A percentile compares a stretch with the other conserved stretches of the same genome.
These are phyloP conservation scores for Solea senegalensis DNA, from an alignment of 2,113 vertebrate genomes.

Conservation along the genomic window DNA sequence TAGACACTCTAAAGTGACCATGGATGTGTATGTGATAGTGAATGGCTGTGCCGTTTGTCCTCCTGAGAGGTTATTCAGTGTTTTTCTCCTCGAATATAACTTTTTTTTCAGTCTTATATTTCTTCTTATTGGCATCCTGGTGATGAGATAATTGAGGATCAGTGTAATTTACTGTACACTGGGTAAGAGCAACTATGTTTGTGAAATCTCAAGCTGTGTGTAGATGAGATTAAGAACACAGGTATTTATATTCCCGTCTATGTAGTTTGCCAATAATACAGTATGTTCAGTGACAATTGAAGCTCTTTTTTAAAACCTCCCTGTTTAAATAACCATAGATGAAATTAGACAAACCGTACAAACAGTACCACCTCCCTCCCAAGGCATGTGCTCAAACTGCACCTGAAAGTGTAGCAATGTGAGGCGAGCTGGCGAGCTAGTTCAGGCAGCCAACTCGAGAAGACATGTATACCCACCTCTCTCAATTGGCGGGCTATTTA, in stretches of 20 bases:
- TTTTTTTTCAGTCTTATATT: conserved; percentile 20
- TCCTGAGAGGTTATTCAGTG: conserved; percentile 8
- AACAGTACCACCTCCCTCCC: conserved; percentile 39
- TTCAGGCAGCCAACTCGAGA: too few species aligned
- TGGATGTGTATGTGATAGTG: too few species aligned
- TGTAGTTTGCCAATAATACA: not conserved
- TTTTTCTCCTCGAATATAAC: not conserved
- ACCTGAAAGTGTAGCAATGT: conserved; percentile 33
- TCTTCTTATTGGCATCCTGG: conserved; percentile 14
- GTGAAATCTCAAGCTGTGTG: conserved; percentile 25
- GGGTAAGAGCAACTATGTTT: conserved; percentile 32
- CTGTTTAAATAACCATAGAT: conserved; percentile 48
- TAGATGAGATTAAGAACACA: conserved; percentile 43
- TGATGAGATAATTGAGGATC: conserved; percentile 25
- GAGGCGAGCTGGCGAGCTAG: too few species aligned
- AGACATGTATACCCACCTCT: too few species aligned
- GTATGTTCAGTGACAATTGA: too few species aligned
- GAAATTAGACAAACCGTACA: conserved; percentile 48
- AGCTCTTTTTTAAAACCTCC: too few species aligned
- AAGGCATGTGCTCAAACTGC: conserved; percentile 57
- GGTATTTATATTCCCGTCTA: conserved; percentile 15
- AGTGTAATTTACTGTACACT: conserved; percentile 17
- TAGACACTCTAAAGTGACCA: too few species aligned
- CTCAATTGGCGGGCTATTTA: too few species aligned
- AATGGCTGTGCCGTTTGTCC: conserved; percentile 18